A percentile compares a stretch with the other conserved stretches of the same genome.
Evolutionary conservation across 2,797 vertebrate species (phyloP).

Genomic region (Acanthurus tractus): DNA sequence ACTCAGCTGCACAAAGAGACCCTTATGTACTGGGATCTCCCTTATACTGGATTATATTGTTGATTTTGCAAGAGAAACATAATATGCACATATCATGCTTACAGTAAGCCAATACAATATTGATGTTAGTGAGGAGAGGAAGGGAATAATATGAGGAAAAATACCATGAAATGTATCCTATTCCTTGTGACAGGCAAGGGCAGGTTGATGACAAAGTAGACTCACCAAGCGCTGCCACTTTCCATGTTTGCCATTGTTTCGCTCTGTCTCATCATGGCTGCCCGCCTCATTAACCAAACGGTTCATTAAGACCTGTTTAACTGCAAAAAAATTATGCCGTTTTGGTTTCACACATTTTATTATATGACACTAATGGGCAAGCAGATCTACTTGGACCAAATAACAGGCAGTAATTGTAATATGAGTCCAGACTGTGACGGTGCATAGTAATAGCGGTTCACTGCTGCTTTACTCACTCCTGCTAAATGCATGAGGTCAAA

Average conservation of each 20-base stretch:
- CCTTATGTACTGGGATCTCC: not conserved
- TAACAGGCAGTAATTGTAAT: conserved; percentile 60
- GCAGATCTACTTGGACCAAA: conserved; percentile 61
- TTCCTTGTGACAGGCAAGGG: conserved; percentile 51
- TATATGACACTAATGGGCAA: conserved; percentile 60
- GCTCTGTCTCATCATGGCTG: conserved; percentile 40
- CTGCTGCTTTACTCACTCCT: conserved; percentile 43
- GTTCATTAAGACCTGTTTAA: conserved; percentile 73
- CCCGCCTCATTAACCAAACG: conserved; percentile 61
- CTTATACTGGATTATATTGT: conserved; percentile 4
- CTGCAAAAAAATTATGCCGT: conserved; percentile 52
- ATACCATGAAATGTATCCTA: conserved; percentile 60
- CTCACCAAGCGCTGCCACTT: conserved; percentile 35
- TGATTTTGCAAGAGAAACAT: conserved; percentile 45
- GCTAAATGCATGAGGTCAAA: conserved; percentile 54
- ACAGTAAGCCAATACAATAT: conserved; percentile 57
- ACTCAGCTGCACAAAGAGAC: not conserved
- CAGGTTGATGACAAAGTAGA: conserved; percentile 62
- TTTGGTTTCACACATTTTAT: conserved; percentile 60
- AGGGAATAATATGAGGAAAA: conserved; percentile 36
- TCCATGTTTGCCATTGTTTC: conserved; percentile 58
- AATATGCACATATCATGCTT: conserved; percentile 51
- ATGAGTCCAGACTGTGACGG: conserved; percentile 62
- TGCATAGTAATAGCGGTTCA: conserved; percentile 79
- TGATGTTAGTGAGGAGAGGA: conserved; percentile 53